A percentile compares a stretch with the other conserved stretches of the same genome.
Evolutionary conservation across 1,140 invertebrate genomes (phyloP).

Genomic region (Amyelois transitella): DNA sequence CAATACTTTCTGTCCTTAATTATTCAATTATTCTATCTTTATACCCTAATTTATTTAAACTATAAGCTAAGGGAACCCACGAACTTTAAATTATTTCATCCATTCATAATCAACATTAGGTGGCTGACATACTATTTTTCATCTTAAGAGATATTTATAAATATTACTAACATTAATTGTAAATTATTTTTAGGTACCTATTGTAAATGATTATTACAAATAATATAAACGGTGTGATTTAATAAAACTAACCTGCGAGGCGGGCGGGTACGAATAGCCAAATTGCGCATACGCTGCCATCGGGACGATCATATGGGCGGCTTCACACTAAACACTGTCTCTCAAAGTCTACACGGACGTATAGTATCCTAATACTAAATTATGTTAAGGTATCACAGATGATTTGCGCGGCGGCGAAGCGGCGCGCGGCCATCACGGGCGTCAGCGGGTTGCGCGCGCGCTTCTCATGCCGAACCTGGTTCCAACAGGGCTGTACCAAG

Average conservation of each 20-base stretch:
- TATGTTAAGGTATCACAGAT: constrained; percentile 64
- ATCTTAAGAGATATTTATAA: too few species aligned
- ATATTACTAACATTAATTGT: too few species aligned
- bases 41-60: too few species aligned
- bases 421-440: constrained; percentile 57
- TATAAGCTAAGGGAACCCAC: too few species aligned
- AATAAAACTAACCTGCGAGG: constrained; percentile 79
- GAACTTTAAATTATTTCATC: too few species aligned
- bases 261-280: constrained; percentile 86
- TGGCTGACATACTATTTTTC: too few species aligned
- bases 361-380: constrained; percentile 43
- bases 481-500: constrained; percentile 37
- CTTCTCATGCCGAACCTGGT: constrained; percentile 39
- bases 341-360: constrained; percentile 62
- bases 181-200: too few species aligned
- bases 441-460: constrained; percentile 45
- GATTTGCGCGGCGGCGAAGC: constrained; percentile 55
- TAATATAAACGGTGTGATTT: too few species aligned
- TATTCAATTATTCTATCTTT: too few species aligned
- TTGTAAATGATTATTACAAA: too few species aligned
- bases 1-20: too few species aligned
- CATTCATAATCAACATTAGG: too few species aligned
- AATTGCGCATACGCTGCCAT: constrained; percentile 90
- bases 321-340: constrained; percentile 68
- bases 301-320: constrained; percentile 72